Conservation (phyloP, 2,797 vertebrate species). For the Paratrypauchen microcephalus region DNA sequence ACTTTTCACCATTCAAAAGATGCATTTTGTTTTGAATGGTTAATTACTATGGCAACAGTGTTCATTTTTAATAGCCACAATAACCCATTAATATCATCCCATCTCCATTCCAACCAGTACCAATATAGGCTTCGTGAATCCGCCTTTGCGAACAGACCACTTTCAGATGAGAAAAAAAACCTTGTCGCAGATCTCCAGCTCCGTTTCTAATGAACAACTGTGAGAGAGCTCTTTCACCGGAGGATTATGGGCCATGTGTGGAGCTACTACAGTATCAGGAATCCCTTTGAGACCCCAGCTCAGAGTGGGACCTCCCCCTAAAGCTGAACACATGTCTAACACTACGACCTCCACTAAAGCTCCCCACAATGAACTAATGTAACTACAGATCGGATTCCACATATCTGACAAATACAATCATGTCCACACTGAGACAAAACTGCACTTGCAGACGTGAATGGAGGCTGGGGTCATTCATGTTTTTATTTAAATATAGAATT, state of each 20-base stretch:
- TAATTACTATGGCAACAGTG: too few relatives aligned
- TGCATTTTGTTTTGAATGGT: too few relatives aligned
- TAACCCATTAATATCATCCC: background rate
- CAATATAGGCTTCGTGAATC: background rate
- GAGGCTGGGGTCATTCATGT: background rate
- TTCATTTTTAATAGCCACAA: too few relatives aligned
- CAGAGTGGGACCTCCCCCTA: constrained; percentile 5
- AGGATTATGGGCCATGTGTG: constrained; percentile 14
- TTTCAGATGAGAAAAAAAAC: constrained; percentile 27
- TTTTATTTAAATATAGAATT: background rate
- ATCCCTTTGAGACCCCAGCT: constrained; percentile 4
- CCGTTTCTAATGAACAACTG: constrained; percentile 30
- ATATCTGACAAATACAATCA: background rate
- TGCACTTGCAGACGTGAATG: background rate
- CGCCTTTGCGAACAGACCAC: constrained; percentile 21
- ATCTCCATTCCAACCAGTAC: background rate
- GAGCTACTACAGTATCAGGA: constrained; percentile 8
- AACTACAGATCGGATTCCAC: background rate
- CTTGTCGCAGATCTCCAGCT: constrained; percentile 16
- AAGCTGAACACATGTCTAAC: constrained; percentile 1
- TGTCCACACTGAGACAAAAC: constrained; percentile 7
- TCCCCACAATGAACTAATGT: constrained; percentile 17
- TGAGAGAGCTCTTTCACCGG: constrained; percentile 22
- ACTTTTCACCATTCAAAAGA: too few relatives aligned
- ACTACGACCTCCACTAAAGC: background rate